Evolutionary conservation across 2,113 vertebrate species (phyloP).

Genomic region (Phoenicopterus ruber): DNA sequence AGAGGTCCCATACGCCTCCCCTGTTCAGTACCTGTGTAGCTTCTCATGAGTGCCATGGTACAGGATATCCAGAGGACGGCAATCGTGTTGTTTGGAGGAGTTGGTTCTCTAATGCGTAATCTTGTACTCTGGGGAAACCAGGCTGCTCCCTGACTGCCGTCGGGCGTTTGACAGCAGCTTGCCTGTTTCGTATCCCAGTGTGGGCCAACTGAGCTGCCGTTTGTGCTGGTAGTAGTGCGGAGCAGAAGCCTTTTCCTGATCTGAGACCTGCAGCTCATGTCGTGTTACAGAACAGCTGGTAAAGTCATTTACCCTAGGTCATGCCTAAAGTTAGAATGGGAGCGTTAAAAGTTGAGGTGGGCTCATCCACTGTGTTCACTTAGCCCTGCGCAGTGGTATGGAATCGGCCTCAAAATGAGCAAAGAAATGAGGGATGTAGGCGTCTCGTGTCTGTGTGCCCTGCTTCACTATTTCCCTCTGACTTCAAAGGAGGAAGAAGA

Average conservation of each 20-base stretch:
- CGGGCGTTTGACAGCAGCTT: not conserved
- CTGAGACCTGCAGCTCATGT: not conserved
- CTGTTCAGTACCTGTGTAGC: not conserved
- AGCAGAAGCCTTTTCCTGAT: not conserved
- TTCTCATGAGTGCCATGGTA: accelerated
- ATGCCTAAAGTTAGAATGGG: not conserved
- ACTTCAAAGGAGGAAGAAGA: conserved; percentile 75
- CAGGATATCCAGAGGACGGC: not conserved
- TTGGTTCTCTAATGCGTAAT: accelerated
- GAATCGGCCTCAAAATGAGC: not conserved
- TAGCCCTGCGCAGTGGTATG: accelerated
- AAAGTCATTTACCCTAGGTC: not conserved
- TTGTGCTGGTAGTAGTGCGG: not conserved
- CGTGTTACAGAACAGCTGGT: not conserved
- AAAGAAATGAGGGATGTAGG: not conserved
- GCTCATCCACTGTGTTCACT: not conserved
- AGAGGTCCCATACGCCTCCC: not conserved
- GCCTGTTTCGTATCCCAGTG: accelerated
- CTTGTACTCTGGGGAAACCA: not conserved
- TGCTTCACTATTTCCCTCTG: conserved; percentile 52
- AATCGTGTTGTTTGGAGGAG: not conserved
- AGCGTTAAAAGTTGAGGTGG: not conserved
- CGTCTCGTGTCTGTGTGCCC: not conserved
- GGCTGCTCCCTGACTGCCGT: not conserved
- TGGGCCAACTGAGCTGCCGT: not conserved